Conservation (phyloP, 2,888 invertebrate species). For the Nasonovia ribisnigri region DNA sequence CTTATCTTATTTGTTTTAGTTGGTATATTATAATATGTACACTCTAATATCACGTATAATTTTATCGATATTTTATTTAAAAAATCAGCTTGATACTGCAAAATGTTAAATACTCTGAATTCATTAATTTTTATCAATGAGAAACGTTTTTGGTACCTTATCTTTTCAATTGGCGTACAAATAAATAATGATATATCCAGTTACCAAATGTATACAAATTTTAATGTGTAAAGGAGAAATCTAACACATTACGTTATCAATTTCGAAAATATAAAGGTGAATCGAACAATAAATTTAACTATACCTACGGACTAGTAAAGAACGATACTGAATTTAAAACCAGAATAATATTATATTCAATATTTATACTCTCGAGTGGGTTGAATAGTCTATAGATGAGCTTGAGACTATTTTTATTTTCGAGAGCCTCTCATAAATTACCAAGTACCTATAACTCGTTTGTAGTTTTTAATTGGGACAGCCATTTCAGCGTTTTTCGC, state of each 20-base stretch:
- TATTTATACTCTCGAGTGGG: neutral
- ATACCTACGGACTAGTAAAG: neutral
- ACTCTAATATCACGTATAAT: neutral
- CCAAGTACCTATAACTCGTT: conserved; percentile 6
- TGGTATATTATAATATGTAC: neutral
- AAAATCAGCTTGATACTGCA: neutral
- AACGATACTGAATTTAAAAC: neutral
- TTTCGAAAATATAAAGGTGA: neutral
- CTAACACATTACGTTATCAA: neutral
- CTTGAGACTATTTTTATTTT: neutral
- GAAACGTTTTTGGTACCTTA: neutral
- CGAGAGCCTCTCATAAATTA: neutral
- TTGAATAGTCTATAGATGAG: neutral
- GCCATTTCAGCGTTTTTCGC: neutral
- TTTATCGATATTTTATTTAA: neutral
- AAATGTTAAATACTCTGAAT: neutral
- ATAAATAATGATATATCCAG: neutral
- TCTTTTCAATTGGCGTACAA: neutral
- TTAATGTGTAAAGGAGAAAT: neutral
- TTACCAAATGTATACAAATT: neutral
- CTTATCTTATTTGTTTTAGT: neutral
- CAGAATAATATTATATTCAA: neutral
- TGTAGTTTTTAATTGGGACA: conserved; percentile 19
- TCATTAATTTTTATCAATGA: neutral
- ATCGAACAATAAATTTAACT: neutral